Conservation (phyloP, 2,113 vertebrate species). For the Elephas maximus region DNA sequence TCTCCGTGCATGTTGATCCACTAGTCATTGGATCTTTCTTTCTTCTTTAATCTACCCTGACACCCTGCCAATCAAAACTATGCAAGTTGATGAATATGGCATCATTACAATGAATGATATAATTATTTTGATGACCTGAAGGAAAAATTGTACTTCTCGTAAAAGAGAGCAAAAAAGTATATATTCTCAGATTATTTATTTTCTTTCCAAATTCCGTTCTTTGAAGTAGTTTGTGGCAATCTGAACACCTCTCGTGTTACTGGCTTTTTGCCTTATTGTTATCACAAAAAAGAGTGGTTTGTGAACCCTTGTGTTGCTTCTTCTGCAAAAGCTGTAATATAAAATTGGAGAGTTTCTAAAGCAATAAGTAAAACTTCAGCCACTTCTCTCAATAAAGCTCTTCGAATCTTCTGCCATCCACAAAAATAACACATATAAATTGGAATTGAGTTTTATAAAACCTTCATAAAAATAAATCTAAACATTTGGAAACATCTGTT, state of each 20-base stretch:
- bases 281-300: conserved; percentile 12
- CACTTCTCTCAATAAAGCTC: conserved; percentile 66
- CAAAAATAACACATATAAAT: conserved; percentile 79
- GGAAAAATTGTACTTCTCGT: not conserved
- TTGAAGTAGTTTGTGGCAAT: not conserved
- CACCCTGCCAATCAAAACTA: not conserved
- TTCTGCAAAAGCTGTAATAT: conserved; percentile 66
- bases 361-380: conserved; percentile 81
- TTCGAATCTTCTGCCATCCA: conserved; percentile 82
- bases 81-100: conserved; percentile 35
- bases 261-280: not conserved
- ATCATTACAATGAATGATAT: not conserved
- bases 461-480: conserved; percentile 86
- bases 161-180: not conserved
- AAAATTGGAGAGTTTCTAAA: conserved; percentile 76
- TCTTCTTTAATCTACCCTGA: not conserved
- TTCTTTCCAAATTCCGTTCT: not conserved
- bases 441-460: conserved; percentile 87
- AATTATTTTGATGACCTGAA: conserved; percentile 28
- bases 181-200: not conserved
- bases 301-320: not conserved
- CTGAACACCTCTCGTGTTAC: not conserved
- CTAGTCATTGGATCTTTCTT: not conserved
- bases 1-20: not conserved
- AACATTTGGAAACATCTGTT: conserved; percentile 86